Evolutionary conservation across 2,888 invertebrate species (phyloP).

Genomic region (Pyrrhia umbra): DNA sequence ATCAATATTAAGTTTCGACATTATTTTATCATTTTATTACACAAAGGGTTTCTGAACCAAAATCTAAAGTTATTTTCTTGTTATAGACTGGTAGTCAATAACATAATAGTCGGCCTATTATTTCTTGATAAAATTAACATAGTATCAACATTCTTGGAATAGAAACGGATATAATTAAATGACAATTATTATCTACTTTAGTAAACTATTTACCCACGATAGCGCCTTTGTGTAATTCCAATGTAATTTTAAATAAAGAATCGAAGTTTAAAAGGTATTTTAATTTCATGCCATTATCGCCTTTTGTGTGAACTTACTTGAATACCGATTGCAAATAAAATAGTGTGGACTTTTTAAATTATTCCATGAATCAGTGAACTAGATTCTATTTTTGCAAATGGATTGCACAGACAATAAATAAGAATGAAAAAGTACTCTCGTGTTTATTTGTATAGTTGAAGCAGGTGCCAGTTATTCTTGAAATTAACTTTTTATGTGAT

Average conservation of each 20-base stretch:
- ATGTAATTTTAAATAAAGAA: constrained; percentile 12
- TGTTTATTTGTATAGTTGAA: not conserved
- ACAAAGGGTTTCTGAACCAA: constrained; percentile 24
- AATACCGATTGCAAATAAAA: constrained; percentile 1
- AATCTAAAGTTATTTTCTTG: constrained; percentile 24
- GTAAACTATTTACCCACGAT: constrained; percentile 18
- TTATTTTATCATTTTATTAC: constrained; percentile 13
- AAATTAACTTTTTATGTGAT: constrained; percentile 8
- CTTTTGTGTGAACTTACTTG: constrained; percentile 16
- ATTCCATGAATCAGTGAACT: not conserved
- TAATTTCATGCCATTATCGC: constrained; percentile 30
- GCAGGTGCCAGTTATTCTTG: not conserved
- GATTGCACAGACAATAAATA: constrained; percentile 1
- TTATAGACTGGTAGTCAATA: constrained; percentile 31
- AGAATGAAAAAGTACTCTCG: not conserved
- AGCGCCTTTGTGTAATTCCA: constrained; percentile 5
- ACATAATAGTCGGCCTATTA: constrained; percentile 38
- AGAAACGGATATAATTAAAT: constrained; percentile 48
- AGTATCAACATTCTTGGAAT: constrained; percentile 47
- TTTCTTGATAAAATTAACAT: constrained; percentile 46
- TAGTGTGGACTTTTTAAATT: not conserved
- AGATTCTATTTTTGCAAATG: constrained; percentile 7
- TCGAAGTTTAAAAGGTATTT: constrained; percentile 16
- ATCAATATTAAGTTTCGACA: constrained; percentile 1
- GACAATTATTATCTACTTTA: constrained; percentile 29